A percentile compares a stretch with the other conserved stretches of the same genome.
Conservation (phyloP, 2,888 invertebrate species). For the Caenorhabditis sp. region DNA sequence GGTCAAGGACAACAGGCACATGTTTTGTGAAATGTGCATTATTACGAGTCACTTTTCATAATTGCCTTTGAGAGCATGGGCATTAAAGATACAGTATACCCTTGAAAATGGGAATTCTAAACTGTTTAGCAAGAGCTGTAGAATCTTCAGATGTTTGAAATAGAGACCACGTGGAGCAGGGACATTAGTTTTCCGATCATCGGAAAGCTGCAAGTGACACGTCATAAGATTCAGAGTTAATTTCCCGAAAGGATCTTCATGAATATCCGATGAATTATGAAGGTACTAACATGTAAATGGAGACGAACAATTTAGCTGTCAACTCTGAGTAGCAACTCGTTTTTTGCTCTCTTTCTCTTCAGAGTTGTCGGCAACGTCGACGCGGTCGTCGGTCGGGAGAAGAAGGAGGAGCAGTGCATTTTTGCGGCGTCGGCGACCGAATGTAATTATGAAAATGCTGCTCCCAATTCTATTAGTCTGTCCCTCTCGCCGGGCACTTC, state of each 20-base stretch:
- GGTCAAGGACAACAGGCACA: too few relatives aligned
- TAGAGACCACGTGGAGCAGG: too few relatives aligned
- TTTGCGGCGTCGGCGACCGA: conserved; percentile 25
- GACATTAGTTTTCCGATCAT: too few relatives aligned
- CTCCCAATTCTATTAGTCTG: conserved; percentile 54
- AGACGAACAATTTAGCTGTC: not conserved
- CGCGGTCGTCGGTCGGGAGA: not conserved
- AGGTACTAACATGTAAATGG: conserved; percentile 9
- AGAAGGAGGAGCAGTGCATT: conserved; percentile 36
- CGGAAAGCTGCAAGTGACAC: not conserved
- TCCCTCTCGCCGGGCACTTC: conserved; percentile 4
- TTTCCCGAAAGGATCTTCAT: not conserved
- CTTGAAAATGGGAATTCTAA: too few relatives aligned
- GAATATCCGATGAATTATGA: conserved; percentile 23
- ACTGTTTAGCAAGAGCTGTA: too few relatives aligned
- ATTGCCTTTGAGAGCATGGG: not conserved
- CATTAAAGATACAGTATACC: too few relatives aligned
- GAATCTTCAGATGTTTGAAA: too few relatives aligned
- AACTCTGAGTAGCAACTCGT: conserved; percentile 4
- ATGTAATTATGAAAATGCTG: conserved; percentile 62
- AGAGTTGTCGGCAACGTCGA: not conserved
- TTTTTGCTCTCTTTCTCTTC: conserved; percentile 7
- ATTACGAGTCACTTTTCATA: too few relatives aligned
- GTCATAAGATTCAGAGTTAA: not conserved
- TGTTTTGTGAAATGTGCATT: too few relatives aligned